A percentile compares a stretch with the other conserved stretches of the same genome.
phyloP scores from a whole-genome alignment of 2,797 vertebrate species.

The Amniataba percoides region DNA sequence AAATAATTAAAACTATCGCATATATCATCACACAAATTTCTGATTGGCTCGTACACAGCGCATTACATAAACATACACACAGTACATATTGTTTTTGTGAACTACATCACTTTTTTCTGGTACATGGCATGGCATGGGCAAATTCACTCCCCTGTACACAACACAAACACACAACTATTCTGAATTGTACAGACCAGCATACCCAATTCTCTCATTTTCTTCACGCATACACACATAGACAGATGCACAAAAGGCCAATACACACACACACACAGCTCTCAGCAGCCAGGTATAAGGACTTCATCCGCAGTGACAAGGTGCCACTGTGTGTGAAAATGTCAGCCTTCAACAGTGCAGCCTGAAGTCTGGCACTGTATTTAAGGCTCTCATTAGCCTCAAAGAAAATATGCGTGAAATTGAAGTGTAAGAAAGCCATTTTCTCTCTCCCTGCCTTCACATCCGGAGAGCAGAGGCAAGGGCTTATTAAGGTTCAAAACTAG shows the following conservation, averaged over 20 bases:
- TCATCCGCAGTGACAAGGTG: conserved; percentile 87
- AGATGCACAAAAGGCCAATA: conserved; percentile 10
- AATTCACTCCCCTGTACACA: conserved; percentile 1
- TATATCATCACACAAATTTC: neutral
- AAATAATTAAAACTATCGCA: neutral
- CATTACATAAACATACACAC: conserved; percentile 1
- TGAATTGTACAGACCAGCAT: conserved; percentile 6
- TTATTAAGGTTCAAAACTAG: conserved; percentile 83
- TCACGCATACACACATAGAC: conserved; percentile 10
- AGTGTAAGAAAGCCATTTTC: conserved; percentile 85
- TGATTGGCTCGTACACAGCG: conserved; percentile 7
- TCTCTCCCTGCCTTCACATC: conserved; percentile 67
- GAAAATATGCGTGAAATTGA: conserved; percentile 87
- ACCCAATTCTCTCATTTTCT: conserved; percentile 25
- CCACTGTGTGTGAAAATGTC: conserved; percentile 87
- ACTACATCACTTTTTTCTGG: conserved; percentile 32
- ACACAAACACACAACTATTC: conserved; percentile 18
- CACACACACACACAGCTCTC: conserved; percentile 54
- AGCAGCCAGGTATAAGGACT: conserved; percentile 85
- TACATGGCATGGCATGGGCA: conserved; percentile 23
- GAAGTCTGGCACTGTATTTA: conserved; percentile 86
- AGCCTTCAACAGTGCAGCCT: conserved; percentile 82
- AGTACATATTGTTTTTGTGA: neutral
- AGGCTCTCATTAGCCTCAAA: conserved; percentile 89
- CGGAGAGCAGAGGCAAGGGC: conserved; percentile 60